Conservation (phyloP, 1,140 invertebrate species). For the Conus ventricosus region DNA sequence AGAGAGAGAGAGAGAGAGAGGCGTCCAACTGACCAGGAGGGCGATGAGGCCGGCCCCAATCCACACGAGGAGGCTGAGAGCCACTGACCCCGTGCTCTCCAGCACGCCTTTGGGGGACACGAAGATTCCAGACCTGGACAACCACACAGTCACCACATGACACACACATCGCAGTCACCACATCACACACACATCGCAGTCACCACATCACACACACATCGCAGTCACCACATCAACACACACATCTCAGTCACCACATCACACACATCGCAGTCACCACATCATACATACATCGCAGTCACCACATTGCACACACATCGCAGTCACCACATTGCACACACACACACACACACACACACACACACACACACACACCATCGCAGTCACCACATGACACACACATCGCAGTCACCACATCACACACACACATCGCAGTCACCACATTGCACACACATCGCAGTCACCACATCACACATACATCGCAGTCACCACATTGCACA, state of each 20-base stretch:
- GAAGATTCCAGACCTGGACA: conserved; percentile 89
- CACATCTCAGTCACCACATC: too few relatives aligned
- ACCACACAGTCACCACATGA: not conserved
- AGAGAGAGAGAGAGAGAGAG: not conserved
- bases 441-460: not conserved
- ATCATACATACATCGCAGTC: too few relatives aligned
- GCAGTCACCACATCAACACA: too few relatives aligned
- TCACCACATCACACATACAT: not conserved
- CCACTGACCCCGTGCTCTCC: conserved; percentile 87
- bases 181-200: too few relatives aligned
- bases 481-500: not conserved
- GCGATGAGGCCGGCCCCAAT: conserved; percentile 66
- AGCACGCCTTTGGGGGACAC: conserved; percentile 94
- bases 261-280: too few relatives aligned
- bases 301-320: too few relatives aligned
- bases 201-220: too few relatives aligned
- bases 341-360: too few relatives aligned
- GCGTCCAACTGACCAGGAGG: conserved; percentile 54
- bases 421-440: too few relatives aligned
- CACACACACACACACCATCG: too few relatives aligned
- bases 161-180: too few relatives aligned
- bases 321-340: too few relatives aligned
- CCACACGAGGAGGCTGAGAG: conserved; percentile 88
- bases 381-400: not conserved
- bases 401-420: not conserved